Conservation (phyloP, 2,797 vertebrate species). For the Chelonia mydas region DNA sequence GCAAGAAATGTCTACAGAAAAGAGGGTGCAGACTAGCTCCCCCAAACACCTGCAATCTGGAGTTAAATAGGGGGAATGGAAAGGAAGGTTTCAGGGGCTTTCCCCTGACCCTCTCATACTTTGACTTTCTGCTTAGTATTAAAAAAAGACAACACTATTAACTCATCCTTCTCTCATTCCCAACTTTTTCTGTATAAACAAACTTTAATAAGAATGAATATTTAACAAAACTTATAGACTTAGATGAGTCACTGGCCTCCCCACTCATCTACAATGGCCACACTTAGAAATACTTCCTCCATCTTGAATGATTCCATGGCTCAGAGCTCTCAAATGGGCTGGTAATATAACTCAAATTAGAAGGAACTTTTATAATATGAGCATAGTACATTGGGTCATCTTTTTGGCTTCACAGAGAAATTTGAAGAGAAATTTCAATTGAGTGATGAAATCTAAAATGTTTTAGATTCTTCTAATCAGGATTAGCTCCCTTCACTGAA, state of each 20-base stretch:
- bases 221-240: neutral
- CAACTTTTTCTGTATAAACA: neutral
- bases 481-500: neutral
- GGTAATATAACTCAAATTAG: neutral
- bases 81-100: fast-evolving
- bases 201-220: neutral
- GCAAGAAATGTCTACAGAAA: neutral
- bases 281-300: neutral
- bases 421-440: neutral
- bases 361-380: neutral
- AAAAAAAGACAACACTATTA: neutral
- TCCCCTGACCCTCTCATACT: neutral
- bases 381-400: neutral
- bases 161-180: neutral
- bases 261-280: neutral
- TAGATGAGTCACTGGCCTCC: neutral
- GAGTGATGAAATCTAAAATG: neutral
- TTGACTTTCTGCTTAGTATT: neutral
- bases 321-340: neutral
- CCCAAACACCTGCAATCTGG: neutral
- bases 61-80: neutral
- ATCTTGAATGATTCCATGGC: neutral
- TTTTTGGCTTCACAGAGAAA: neutral
- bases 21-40: neutral
- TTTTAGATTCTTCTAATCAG: neutral